Percentiles rank a stretch among this genome's conserved stretches.
phyloP scores from a whole-genome alignment of 2,797 vertebrate genomes.

The Gorsachius magnificus region DNA sequence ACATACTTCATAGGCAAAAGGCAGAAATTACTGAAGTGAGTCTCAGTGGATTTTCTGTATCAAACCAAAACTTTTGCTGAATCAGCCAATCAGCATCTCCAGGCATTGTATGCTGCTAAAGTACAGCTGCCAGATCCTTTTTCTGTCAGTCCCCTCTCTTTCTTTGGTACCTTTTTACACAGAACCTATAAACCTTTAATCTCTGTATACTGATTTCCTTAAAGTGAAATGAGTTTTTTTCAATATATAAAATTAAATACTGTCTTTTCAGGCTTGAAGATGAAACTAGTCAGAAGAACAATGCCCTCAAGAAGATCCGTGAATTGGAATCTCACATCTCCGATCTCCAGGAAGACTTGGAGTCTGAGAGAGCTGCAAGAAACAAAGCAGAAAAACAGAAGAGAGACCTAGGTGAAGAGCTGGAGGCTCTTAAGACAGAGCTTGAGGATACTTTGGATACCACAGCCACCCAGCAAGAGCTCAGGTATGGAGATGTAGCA shows the following conservation, averaged over 20 bases:
- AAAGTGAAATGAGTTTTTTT: background rate
- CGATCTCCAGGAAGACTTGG: conserved; percentile 95
- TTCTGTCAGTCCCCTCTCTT: background rate
- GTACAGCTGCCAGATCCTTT: background rate
- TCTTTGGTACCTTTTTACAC: background rate
- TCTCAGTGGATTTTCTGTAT: background rate
- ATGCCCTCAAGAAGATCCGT: conserved; percentile 94
- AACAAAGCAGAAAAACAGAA: conserved; percentile 96
- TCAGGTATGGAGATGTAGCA: conserved; percentile 77
- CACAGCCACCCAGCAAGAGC: conserved; percentile 94
- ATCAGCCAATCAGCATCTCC: background rate
- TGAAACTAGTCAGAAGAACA: conserved; percentile 91
- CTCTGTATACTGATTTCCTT: background rate
- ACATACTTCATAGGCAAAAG: background rate
- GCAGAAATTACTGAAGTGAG: background rate
- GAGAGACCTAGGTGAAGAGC: conserved; percentile 92
- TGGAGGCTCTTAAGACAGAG: conserved; percentile 95
- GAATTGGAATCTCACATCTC: conserved; percentile 95
- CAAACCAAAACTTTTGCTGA: background rate
- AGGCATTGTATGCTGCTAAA: background rate
- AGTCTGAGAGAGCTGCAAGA: conserved; percentile 88
- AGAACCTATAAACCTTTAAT: background rate
- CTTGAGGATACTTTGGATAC: conserved; percentile 95
- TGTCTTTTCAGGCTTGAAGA: conserved; percentile 86
- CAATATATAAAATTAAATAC: background rate